Evolutionary conservation across 1,140 invertebrate genomes (phyloP).

Genomic region (Apis florea): DNA sequence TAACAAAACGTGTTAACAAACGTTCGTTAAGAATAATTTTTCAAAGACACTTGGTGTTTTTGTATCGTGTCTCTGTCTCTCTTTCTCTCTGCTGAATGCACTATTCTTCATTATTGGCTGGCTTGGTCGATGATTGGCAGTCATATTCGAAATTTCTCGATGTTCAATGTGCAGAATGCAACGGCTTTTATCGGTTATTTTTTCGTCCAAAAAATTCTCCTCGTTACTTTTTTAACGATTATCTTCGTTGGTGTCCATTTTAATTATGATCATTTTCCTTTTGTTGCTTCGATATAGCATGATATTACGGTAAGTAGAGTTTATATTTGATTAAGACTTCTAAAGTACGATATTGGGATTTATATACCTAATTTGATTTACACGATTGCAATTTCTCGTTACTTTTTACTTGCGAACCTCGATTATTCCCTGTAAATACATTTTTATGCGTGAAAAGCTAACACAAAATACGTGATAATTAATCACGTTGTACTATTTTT

Average conservation of each 20-base stretch:
- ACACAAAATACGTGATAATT: too few species aligned
- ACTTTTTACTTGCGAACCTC: background rate
- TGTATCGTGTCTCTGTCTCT: conserved; percentile 36
- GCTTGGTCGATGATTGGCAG: conserved; percentile 72
- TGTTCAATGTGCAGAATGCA: conserved; percentile 73
- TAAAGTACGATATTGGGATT: background rate
- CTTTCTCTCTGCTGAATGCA: conserved; percentile 57
- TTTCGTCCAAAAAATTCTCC: conserved; percentile 32
- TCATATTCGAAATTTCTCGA: conserved; percentile 68
- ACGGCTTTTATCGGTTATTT: conserved; percentile 71
- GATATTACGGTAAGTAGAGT: conserved; percentile 53
- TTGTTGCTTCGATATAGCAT: conserved; percentile 56
- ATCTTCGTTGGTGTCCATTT: conserved; percentile 43
- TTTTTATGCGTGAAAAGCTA: background rate
- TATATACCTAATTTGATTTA: background rate
- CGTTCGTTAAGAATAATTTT: conserved; percentile 40
- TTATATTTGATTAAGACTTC: conserved; percentile 15
- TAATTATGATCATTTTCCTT: conserved; percentile 30
- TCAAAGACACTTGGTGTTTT: conserved; percentile 59
- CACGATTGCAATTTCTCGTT: background rate
- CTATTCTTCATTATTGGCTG: conserved; percentile 61
- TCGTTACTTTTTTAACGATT: conserved; percentile 48
- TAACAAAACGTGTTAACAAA: conserved; percentile 35
- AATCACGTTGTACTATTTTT: background rate
- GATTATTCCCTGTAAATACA: conserved; percentile 14